Evolutionary conservation across 2,888 invertebrate species (phyloP).

Genomic region (Chaetogeoica ovagalla): DNA sequence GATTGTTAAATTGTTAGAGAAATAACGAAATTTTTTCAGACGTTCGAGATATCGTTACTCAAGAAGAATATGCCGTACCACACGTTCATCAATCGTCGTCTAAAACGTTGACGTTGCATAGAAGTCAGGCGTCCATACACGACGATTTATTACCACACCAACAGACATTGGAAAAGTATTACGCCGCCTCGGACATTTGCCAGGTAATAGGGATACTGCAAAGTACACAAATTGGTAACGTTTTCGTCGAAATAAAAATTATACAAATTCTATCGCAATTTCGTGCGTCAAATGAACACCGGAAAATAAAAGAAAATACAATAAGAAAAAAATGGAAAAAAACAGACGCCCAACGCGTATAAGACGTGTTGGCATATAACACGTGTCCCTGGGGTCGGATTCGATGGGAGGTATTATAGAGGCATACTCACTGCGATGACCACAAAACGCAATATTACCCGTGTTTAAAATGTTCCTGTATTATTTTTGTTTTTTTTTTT

Average conservation of each 20-base stretch:
- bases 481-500: neutral
- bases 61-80: constrained; percentile 69
- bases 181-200: constrained; percentile 72
- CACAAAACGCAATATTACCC: neutral
- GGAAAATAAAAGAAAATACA: neutral
- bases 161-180: constrained; percentile 72
- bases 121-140: constrained; percentile 66
- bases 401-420: neutral
- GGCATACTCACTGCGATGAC: neutral
- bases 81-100: constrained; percentile 61
- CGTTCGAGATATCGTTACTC: constrained; percentile 64
- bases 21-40: constrained; percentile 58
- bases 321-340: constrained; percentile 5
- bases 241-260: neutral
- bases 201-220: constrained; percentile 58
- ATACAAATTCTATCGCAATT: neutral
- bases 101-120: constrained; percentile 57
- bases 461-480: neutral
- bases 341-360: neutral
- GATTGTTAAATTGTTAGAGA: neutral
- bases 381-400: constrained; percentile 17
- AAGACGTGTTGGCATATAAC: constrained; percentile 24
- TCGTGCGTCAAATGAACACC: neutral
- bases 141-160: constrained; percentile 58
- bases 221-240: neutral